Base-by-base conservation (phyloP, 2,888 invertebrate genomes). In the Latrodectus hesperus region DNA sequence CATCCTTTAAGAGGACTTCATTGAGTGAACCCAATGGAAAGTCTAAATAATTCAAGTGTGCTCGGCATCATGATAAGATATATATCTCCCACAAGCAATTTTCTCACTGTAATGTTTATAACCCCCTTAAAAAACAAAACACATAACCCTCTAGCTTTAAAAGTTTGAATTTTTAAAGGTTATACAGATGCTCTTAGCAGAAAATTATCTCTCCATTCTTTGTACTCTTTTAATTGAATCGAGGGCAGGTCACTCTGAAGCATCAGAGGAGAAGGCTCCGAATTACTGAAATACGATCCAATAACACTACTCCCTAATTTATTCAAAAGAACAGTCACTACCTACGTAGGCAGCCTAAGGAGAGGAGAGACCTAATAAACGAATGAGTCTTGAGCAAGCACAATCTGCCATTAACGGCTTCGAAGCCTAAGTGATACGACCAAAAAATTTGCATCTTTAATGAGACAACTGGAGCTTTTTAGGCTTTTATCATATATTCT, bases 391-490 rank as follows among this genome's bases (percentile, higher is more conserved):
- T 12, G 53, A 74, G 55, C 12, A 53, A 38, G 73, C 22, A 26
- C 16, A 51, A 55, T 22, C 22, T 22, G 26, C 75, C 38, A 60
- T 75, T 64, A 75, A n/a, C 38, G 38, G 38, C 38, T 55, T 8
- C 64, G 26, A 38, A 38, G 38, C 60, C 38, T 38, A 75, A 55
- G 55, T 53, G 73, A 74, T 12, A 75, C 38, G 60, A 16, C 75
- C 75, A 75, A 75, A 75, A 75, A 75, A 75, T 75, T 60, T 75
- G 64, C 75, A 75, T 64, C 49, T 75, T 75, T 75, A 75, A 64
- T 75, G 38, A 64, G 60, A 10, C 49, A 8, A 64, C 75, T 10
- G 9, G 38, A 14, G 55, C 55, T 53, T 22, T 73, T 73, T 73
- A 73, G 26, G 51, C 73, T 73, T 74, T 74, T 74, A 74, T 74